These are phyloP conservation scores for Cephus nigrinus DNA, from an alignment of 2,888 invertebrate species.

Conservation along the genomic window DNA sequence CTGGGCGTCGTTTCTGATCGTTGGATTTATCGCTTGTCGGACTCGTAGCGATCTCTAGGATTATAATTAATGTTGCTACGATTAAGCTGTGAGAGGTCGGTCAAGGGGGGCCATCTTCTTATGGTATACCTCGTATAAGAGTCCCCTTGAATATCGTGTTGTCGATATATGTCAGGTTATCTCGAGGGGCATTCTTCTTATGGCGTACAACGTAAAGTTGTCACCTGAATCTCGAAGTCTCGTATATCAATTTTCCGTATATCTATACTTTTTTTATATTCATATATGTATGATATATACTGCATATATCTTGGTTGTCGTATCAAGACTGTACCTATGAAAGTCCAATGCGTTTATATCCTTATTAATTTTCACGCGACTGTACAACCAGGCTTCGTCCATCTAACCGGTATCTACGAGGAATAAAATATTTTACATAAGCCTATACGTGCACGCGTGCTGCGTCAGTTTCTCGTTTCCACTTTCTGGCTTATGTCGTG, in stretches of 20 bases:
- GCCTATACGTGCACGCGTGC: neutral
- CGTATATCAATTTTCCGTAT: neutral
- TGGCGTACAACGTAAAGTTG: neutral
- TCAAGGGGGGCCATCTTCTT: neutral
- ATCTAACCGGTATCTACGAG: neutral
- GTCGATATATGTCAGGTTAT: no score
- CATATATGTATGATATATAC: neutral
- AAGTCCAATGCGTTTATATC: neutral
- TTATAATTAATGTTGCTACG: neutral
- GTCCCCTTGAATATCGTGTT: neutral
- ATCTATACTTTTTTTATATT: neutral
- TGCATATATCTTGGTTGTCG: neutral
- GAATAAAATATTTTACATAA: neutral
- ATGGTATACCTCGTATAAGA: neutral
- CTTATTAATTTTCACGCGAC: neutral
- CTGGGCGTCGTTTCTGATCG: neutral
- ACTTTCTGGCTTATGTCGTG: neutral
- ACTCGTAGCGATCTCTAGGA: neutral
- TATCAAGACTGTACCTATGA: neutral
- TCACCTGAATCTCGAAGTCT: neutral
- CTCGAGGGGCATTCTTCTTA: neutral
- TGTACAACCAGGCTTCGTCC: neutral
- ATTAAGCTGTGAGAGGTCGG: neutral
- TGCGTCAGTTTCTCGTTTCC: neutral
- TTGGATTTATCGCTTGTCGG: neutral